Evolutionary conservation across 2,797 vertebrate species (phyloP).

Genomic region (Catamblyrhynchus diadema): DNA sequence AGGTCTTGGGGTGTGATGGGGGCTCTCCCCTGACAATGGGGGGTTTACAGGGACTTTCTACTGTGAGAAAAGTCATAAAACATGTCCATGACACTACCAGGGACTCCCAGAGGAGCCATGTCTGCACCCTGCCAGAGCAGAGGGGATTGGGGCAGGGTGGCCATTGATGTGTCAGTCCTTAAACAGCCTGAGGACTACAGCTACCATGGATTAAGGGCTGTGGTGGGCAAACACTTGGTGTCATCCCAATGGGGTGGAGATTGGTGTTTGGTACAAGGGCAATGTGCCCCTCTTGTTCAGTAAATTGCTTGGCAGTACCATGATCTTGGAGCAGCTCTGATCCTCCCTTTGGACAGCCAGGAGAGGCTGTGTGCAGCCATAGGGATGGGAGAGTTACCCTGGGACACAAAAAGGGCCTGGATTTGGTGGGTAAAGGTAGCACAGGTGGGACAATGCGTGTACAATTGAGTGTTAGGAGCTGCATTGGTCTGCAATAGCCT

Average conservation of each 20-base stretch:
- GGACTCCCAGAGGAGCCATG: neutral
- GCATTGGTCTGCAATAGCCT: neutral
- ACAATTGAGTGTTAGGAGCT: neutral
- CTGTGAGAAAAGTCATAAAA: neutral
- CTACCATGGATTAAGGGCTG: neutral
- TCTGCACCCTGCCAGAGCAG: neutral
- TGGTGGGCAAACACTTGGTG: neutral
- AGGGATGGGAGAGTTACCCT: neutral
- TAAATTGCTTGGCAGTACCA: neutral
- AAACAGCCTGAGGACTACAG: neutral
- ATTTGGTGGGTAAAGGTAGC: neutral
- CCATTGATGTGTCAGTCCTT: neutral
- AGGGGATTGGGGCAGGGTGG: neutral
- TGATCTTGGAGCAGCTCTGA: neutral
- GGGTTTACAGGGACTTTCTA: neutral
- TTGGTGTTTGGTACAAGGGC: neutral
- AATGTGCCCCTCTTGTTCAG: neutral
- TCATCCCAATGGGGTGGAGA: neutral
- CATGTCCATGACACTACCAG: fast-evolving
- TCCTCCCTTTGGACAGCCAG: neutral
- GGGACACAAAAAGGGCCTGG: neutral
- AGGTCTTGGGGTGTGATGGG: neutral
- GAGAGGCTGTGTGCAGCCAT: neutral
- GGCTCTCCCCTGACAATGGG: neutral
- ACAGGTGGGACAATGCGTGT: neutral